Conservation (phyloP, 1,140 invertebrate genomes). For the Bradysia coprophila region DNA sequence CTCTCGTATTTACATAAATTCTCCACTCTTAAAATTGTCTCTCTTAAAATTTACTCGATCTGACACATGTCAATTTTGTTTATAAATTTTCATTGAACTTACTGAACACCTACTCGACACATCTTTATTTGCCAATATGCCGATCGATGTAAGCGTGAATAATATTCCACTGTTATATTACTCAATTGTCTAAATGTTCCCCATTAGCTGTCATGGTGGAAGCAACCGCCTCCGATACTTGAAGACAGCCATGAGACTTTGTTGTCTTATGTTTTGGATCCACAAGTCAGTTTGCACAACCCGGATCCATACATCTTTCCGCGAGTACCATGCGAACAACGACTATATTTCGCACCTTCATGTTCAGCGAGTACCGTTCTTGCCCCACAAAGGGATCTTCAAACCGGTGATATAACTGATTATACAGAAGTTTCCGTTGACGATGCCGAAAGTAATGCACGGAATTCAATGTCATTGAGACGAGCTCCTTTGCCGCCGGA, state of each 20-base stretch:
- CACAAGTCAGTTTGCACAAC: constrained; percentile 16
- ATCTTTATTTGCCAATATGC: too few relatives aligned
- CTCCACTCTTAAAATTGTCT: too few relatives aligned
- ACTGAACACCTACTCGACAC: too few relatives aligned
- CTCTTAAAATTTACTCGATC: too few relatives aligned
- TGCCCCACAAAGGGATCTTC: constrained; percentile 39
- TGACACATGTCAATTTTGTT: too few relatives aligned
- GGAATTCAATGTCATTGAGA: constrained; percentile 57
- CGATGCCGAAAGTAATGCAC: constrained; percentile 40
- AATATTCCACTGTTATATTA: too few relatives aligned
- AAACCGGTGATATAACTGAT: constrained; percentile 45
- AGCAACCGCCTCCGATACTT: background rate
- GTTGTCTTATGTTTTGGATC: constrained; percentile 15
- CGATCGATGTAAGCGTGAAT: too few relatives aligned
- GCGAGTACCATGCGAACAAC: constrained; percentile 13
- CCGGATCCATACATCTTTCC: constrained; percentile 16
- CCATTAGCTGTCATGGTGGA: background rate
- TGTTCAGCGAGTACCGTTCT: constrained; percentile 15
- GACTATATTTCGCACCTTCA: constrained; percentile 10
- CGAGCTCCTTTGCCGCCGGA: constrained; percentile 36
- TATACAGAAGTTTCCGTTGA: constrained; percentile 45
- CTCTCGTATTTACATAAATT: too few relatives aligned
- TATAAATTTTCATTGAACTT: too few relatives aligned
- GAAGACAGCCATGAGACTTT: constrained; percentile 4
- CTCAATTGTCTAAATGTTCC: too few relatives aligned